phyloP scores from a whole-genome alignment of 2,797 vertebrate genomes.

The Sebastes glaucus region DNA sequence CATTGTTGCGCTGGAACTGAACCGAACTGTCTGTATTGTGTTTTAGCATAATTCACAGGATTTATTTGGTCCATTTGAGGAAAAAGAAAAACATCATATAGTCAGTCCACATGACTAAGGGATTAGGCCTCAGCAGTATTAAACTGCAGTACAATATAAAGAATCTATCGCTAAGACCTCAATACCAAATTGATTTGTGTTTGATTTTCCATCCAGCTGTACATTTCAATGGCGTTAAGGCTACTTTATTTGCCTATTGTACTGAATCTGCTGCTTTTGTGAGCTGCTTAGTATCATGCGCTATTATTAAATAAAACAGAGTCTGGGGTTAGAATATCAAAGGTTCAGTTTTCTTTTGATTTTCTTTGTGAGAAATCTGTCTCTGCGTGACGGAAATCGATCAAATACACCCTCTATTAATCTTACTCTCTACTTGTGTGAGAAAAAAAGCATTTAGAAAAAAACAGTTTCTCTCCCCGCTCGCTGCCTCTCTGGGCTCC shows the following conservation, averaged over 20 bases:
- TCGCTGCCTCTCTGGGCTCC: slow-evolving; percentile 38
- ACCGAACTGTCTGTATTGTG: neutral
- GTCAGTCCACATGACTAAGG: slow-evolving; percentile 20
- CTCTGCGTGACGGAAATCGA: slow-evolving; percentile 62
- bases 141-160: slow-evolving; percentile 9
- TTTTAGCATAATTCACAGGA: slow-evolving; percentile 20
- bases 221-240: slow-evolving; percentile 15
- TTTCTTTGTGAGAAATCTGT: slow-evolving; percentile 64
- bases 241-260: slow-evolving; percentile 36
- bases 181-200: slow-evolving; percentile 48
- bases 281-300: slow-evolving; percentile 26
- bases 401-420: slow-evolving; percentile 70
- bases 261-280: slow-evolving; percentile 37
- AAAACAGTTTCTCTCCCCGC: slow-evolving; percentile 26
- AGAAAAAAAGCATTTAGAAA: slow-evolving; percentile 24
- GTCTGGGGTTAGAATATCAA: slow-evolving; percentile 63
- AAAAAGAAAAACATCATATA: neutral
- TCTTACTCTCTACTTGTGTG: slow-evolving; percentile 50
- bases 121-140: slow-evolving; percentile 29
- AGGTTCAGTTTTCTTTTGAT: slow-evolving; percentile 66
- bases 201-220: slow-evolving; percentile 30
- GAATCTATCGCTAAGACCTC: slow-evolving; percentile 28
- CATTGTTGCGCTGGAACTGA: slow-evolving; percentile 1
- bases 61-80: neutral
- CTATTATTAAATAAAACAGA: slow-evolving; percentile 62